Base-by-base conservation (phyloP, 2,113 vertebrate species). In the Stictonetta naevosa region DNA sequence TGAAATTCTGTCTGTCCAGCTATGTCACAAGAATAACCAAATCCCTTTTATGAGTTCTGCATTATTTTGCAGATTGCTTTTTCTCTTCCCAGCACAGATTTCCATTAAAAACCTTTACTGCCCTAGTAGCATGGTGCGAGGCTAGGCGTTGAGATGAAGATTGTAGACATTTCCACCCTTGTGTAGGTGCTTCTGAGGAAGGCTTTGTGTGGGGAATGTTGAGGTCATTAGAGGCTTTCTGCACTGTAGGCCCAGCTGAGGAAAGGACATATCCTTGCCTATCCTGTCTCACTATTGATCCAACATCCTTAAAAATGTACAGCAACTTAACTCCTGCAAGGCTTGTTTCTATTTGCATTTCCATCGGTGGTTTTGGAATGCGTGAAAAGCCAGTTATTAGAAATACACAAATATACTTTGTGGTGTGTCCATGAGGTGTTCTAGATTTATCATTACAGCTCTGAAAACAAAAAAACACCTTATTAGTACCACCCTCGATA, bases 1-100 rank as follows among this genome's bases (percentile, higher is more conserved):
- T 86, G 48, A 91, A 94, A 90, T 84, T 68, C 46, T 80, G 1
- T 87, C 78, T 90, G 60, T 84, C 80, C 92, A 82, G 56, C 83
- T 76, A 69, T 0, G 0, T 60, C 78, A n/a, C 34, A 33, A 40
- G 66, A 82, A 88, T 78, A 92, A 60, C 69, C 78, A 82, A 85
- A 89, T 73, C 11, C 22, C 53, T 88, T 72, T 89, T 53, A 69
- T 34, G 33, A 76, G 66, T 91, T 76, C 67, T 67, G 21, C 48
- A 26, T 88, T 55, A 46, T 91, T 82, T 84, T 86, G 31, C 53
- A 90, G 64, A 72, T 81, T 40, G 8, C n/a, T 71, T 86, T 90
- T 83, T 81, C 44, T 86, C 25, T 63, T 82, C 53, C 38, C 69
- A 85, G 67, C 40, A 66, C 12, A 3, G 0, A 26, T 83, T 84